A percentile compares a stretch with the other conserved stretches of the same genome.
These are phyloP conservation scores for Egretta garzetta DNA, from an alignment of 2,113 vertebrate species.

Conservation along the genomic window DNA sequence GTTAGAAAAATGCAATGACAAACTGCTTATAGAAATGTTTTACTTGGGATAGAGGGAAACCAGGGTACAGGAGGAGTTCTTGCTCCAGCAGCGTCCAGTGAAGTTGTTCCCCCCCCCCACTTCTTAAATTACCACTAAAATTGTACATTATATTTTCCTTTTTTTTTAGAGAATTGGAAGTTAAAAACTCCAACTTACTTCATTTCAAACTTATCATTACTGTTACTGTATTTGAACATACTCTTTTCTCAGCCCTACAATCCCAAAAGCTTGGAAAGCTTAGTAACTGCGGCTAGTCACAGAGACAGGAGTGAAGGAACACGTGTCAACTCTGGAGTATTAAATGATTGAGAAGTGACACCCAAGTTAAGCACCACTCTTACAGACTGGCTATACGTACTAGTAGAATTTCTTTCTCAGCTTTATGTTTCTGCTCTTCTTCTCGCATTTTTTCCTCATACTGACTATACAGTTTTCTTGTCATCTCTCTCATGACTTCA, in stretches of 20 bases:
- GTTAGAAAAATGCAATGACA: background rate
- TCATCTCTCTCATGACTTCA: constrained; percentile 87
- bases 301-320: background rate
- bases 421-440: constrained; percentile 84
- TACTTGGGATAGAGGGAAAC: background rate
- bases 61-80: background rate
- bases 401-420: constrained; percentile 88
- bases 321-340: accelerated
- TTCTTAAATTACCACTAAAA: background rate
- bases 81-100: background rate
- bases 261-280: background rate
- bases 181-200: background rate
- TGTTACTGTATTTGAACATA: background rate
- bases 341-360: accelerated
- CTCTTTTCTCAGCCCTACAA: background rate
- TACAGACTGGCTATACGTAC: constrained; percentile 62
- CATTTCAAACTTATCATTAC: background rate
- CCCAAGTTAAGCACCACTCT: background rate
- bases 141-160: background rate
- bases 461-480: constrained; percentile 84
- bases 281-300: background rate
- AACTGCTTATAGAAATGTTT: background rate
- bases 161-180: background rate
- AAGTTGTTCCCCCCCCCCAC: background rate
- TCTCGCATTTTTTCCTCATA: constrained; percentile 84